phyloP scores from a whole-genome alignment of 2,888 invertebrate genomes.

The Hirtodrosophila cameraria region DNA sequence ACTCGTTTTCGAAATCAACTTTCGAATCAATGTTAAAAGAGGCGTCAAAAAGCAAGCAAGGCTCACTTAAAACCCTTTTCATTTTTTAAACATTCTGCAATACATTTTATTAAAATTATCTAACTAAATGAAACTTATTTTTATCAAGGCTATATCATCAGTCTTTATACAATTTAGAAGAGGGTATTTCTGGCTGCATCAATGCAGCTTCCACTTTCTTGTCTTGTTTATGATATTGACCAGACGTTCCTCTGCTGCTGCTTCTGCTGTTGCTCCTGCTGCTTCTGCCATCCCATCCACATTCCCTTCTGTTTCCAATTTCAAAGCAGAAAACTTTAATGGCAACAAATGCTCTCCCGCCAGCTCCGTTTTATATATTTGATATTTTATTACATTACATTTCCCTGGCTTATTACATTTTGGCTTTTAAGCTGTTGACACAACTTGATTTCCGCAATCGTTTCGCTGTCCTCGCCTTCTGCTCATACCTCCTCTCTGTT shows the following conservation, averaged over 20 bases:
- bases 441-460: constrained; percentile 76
- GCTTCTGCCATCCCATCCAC: constrained; percentile 4
- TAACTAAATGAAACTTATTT: too few species aligned
- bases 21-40: too few species aligned
- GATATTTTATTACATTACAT: constrained; percentile 79
- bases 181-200: constrained; percentile 6
- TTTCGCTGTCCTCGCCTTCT: constrained; percentile 16
- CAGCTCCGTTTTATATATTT: constrained; percentile 68
- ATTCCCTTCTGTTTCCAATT: constrained; percentile 52
- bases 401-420: constrained; percentile 79
- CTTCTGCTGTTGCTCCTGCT: constrained; percentile 11
- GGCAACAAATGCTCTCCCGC: constrained; percentile 65
- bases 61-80: too few species aligned
- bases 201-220: background rate
- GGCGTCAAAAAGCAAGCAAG: too few species aligned
- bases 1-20: too few species aligned
- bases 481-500: constrained; percentile 6
- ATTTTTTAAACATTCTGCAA: too few species aligned
- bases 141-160: too few species aligned
- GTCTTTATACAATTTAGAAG: too few species aligned
- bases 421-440: constrained; percentile 79
- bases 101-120: too few species aligned
- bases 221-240: constrained; percentile 10
- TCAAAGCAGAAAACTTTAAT: constrained; percentile 67
- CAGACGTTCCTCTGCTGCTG: background rate